Percentiles rank a stretch among this genome's conserved stretches.
Evolutionary conservation across 1,140 invertebrate genomes (phyloP).

Genomic region (Drosophila ogumai): DNA sequence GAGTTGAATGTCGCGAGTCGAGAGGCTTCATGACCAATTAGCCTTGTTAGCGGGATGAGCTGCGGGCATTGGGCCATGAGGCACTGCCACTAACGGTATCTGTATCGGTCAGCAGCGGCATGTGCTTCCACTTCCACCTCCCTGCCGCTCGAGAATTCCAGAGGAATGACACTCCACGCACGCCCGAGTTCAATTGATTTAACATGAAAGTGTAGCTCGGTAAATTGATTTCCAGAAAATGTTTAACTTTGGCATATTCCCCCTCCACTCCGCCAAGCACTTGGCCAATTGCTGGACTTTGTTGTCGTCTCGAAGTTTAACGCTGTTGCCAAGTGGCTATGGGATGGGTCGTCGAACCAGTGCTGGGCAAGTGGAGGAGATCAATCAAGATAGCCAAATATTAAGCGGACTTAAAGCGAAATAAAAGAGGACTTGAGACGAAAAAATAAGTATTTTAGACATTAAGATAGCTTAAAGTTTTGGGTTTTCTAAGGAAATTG

Average conservation of each 20-base stretch:
- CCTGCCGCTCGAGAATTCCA: conserved; percentile 18
- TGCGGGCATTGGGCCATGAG: conserved; percentile 66
- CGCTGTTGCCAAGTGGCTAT: conserved; percentile 59
- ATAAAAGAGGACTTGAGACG: not conserved
- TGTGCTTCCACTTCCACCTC: conserved; percentile 8
- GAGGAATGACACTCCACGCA: conserved; percentile 72
- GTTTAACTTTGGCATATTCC: conserved; percentile 56
- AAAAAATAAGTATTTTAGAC: not conserved
- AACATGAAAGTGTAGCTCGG: conserved; percentile 80
- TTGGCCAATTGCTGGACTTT: conserved; percentile 43
- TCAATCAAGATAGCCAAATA: conserved; percentile 24
- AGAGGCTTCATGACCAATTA: conserved; percentile 81
- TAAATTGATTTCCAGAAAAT: conserved; percentile 79
- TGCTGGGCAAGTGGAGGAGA: conserved; percentile 12
- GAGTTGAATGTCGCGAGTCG: conserved; percentile 41
- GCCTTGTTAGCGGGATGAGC: conserved; percentile 81
- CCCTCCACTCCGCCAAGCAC: conserved; percentile 20
- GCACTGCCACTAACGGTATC: conserved; percentile 61
- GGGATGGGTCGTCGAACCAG: conserved; percentile 8
- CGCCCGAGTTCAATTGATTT: conserved; percentile 82
- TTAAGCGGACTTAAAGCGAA: not conserved
- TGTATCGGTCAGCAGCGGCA: conserved; percentile 27
- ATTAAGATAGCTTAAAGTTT: conserved; percentile 5
- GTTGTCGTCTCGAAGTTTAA: conserved; percentile 47
- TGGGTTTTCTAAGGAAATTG: not conserved